Evolutionary conservation across 2,113 vertebrate species (phyloP).

Genomic region (Actenoides hombroni): DNA sequence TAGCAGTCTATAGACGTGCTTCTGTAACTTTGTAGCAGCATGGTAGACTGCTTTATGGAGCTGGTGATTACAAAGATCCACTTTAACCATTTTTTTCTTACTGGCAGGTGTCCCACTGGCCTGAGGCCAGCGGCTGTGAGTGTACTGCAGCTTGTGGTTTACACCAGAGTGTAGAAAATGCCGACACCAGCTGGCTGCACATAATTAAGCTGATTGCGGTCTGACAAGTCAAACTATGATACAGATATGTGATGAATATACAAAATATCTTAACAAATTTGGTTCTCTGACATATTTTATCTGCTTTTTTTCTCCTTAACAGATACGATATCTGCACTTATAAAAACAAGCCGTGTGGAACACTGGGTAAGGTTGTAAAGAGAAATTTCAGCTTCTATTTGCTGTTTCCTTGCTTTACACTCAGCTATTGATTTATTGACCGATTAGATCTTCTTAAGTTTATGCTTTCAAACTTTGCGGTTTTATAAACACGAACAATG

Average conservation of each 20-base stretch:
- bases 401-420: neutral
- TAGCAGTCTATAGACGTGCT: conserved; percentile 29
- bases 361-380: conserved; percentile 87
- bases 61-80: conserved; percentile 68
- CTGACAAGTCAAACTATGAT: conserved; percentile 67
- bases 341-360: conserved; percentile 99
- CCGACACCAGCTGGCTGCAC: conserved; percentile 70
- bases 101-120: conserved; percentile 77
- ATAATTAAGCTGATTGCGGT: conserved; percentile 74
- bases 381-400: conserved; percentile 42
- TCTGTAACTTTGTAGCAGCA: conserved; percentile 31
- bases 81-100: conserved; percentile 71
- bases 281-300: conserved; percentile 61
- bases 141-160: conserved; percentile 66
- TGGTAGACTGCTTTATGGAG: conserved; percentile 65
- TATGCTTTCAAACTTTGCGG: neutral
- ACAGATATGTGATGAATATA: conserved; percentile 67
- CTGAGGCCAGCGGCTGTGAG: conserved; percentile 66
- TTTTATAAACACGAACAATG: neutral
- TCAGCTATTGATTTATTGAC: neutral
- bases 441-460: neutral
- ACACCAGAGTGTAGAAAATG: conserved; percentile 71
- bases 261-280: conserved; percentile 39
- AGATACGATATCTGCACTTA: conserved; percentile 99
- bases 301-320: conserved; percentile 56